Percentiles rank a stretch among this genome's conserved stretches.
phyloP scores from a whole-genome alignment of 2,797 vertebrate genomes.

The Enteromius argenteus region DNA sequence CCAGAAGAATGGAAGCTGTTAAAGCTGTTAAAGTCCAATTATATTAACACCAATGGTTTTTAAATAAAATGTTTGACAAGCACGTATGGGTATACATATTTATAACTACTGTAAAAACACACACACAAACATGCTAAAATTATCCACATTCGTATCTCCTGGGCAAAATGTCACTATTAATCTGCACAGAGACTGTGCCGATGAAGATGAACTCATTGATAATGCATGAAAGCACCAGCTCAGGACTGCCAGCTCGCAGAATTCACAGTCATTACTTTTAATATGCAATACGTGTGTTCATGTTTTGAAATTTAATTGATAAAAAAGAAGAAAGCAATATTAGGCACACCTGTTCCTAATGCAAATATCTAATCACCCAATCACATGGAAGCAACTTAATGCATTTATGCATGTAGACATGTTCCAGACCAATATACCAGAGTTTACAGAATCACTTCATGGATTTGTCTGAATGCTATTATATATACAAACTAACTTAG shows the following conservation, averaged over 20 bases:
- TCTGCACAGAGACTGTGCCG: constrained; percentile 1
- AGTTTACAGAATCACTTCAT: background rate
- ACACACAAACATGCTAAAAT: constrained; percentile 8
- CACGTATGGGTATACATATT: background rate
- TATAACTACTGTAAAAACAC: background rate
- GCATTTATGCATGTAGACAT: background rate
- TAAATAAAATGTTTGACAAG: background rate
- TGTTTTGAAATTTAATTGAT: background rate
- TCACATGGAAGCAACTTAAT: background rate
- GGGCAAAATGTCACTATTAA: constrained; percentile 31
- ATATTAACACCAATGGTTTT: background rate
- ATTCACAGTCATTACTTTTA: constrained; percentile 6
- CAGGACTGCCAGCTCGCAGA: background rate
- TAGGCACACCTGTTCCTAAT: background rate
- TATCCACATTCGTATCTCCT: constrained; percentile 20
- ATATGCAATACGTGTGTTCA: background rate
- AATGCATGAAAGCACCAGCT: constrained; percentile 18
- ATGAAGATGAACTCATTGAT: constrained; percentile 39
- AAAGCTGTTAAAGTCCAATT: background rate
- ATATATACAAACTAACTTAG: background rate
- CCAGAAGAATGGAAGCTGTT: background rate
- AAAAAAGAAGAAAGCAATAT: background rate
- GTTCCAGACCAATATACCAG: background rate
- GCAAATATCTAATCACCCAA: background rate
- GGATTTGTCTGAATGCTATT: background rate